These are phyloP conservation scores for Fukomys damarensis DNA, from an alignment of 2,113 vertebrate species.

Conservation along the genomic window DNA sequence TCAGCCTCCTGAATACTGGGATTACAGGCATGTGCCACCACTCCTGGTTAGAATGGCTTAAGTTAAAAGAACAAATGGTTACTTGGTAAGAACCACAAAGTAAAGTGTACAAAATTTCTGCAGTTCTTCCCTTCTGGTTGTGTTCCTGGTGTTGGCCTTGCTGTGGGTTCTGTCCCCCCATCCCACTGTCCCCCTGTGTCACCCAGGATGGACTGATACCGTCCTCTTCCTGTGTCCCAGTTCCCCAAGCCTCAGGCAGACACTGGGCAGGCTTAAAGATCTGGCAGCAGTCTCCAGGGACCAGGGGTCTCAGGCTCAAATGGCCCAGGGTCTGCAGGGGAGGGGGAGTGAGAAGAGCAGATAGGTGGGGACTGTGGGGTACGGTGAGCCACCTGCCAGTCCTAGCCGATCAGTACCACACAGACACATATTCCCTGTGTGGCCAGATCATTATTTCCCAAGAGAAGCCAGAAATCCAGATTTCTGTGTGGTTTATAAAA, in stretches of 20 bases:
- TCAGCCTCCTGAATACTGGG: neutral
- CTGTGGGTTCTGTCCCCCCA: neutral
- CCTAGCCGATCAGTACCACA: neutral
- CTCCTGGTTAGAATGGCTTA: neutral
- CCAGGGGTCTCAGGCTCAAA: neutral
- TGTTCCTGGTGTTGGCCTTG: neutral
- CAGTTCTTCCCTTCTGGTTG: neutral
- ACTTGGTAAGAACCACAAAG: neutral
- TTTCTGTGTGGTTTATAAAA: neutral
- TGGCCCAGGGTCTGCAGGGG: neutral
- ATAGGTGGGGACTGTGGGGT: neutral
- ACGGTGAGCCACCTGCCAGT: too few species aligned
- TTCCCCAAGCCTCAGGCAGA: neutral
- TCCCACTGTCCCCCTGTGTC: neutral
- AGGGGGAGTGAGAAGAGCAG: neutral
- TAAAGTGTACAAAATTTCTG: neutral
- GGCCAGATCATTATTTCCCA: neutral
- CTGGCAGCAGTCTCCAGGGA: too few species aligned
- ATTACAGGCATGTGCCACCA: neutral
- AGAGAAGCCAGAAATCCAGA: constrained; percentile 6
- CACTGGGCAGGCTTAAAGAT: neutral
- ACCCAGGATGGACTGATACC: neutral
- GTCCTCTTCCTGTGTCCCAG: neutral
- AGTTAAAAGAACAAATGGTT: neutral
- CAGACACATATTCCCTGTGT: neutral